Percentiles rank a stretch among this genome's conserved stretches.
Conservation (phyloP, 2,797 vertebrate genomes). For the Podargus strigoides region DNA sequence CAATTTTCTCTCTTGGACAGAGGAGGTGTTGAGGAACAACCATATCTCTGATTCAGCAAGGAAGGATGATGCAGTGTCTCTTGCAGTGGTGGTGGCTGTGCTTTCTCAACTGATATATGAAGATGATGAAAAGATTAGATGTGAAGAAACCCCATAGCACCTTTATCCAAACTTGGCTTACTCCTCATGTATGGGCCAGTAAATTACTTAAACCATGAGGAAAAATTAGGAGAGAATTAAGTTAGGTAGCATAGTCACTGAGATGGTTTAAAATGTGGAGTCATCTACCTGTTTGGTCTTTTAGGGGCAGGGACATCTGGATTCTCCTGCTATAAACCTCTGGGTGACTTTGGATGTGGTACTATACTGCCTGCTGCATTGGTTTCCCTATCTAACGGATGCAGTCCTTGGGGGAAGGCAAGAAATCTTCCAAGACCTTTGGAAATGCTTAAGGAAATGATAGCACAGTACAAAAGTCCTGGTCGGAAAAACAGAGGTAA, state of each 20-base stretch:
- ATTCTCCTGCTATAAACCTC: not conserved
- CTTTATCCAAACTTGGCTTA: not conserved
- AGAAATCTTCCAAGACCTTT: not conserved
- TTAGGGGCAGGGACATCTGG: not conserved
- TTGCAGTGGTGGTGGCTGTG: not conserved
- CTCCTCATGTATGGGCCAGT: not conserved
- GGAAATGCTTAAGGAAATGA: not conserved
- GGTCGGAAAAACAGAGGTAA: not conserved
- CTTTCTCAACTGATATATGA: not conserved
- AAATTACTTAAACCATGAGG: not conserved
- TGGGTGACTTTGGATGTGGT: not conserved
- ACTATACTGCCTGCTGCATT: not conserved
- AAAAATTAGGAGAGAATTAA: not conserved
- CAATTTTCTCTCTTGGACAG: not conserved
- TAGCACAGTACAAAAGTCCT: not conserved
- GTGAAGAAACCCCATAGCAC: not conserved
- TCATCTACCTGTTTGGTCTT: not conserved
- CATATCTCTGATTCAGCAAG: not conserved
- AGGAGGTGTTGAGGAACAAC: not conserved
- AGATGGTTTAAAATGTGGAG: not conserved
- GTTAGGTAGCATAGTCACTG: not conserved
- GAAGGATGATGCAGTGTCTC: not conserved
- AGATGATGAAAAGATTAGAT: not conserved
- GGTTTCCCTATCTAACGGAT: not conserved
- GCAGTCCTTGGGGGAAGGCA: not conserved